Percentiles rank a stretch among this genome's conserved stretches.
Conservation (phyloP, 2,888 invertebrate species). For the Acanthacorydalis orientalis region DNA sequence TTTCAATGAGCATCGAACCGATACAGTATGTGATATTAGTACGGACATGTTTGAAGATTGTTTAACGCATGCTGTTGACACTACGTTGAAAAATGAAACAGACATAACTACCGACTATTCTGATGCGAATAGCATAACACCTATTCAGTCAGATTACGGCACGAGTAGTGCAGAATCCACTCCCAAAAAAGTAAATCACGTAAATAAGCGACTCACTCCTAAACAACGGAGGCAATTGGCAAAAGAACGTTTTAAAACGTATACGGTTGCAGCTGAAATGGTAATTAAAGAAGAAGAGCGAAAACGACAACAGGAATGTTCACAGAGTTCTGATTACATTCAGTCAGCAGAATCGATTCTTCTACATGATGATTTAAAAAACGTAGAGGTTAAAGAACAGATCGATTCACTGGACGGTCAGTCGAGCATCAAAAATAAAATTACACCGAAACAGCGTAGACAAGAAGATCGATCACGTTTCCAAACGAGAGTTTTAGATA, state of each 20-base stretch:
- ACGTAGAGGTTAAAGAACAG: slow-evolving; percentile 26
- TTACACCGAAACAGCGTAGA: slow-evolving; percentile 48
- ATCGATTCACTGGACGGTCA: slow-evolving; percentile 19
- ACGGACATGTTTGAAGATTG: slow-evolving; percentile 38
- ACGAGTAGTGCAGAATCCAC: slow-evolving; percentile 58
- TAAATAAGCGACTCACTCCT: slow-evolving; percentile 42
- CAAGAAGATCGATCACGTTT: slow-evolving; percentile 50
- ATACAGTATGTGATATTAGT: slow-evolving; percentile 37
- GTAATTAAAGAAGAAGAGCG: slow-evolving; percentile 26
- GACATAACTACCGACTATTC: slow-evolving; percentile 26
- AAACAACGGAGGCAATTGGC: slow-evolving; percentile 59
- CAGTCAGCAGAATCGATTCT: slow-evolving; percentile 20
- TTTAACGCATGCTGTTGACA: slow-evolving; percentile 28
- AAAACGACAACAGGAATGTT: slow-evolving; percentile 9
- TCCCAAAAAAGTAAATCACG: slow-evolving; percentile 39
- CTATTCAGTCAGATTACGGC: slow-evolving; percentile 45
- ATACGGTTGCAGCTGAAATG: slow-evolving; percentile 54
- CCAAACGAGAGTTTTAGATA: slow-evolving; percentile 42
- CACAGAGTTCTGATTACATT: slow-evolving; percentile 12
- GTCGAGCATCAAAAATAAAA: slow-evolving; percentile 13
- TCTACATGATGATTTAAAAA: slow-evolving; percentile 32
- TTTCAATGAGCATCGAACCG: slow-evolving; percentile 29
- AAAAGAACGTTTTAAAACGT: slow-evolving; percentile 69
- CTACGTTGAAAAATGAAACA: slow-evolving; percentile 13
- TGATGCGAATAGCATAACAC: slow-evolving; percentile 39